A percentile compares a stretch with the other conserved stretches of the same genome.
Conservation (phyloP, 2,888 invertebrate species). For the Bombylius discolor region DNA sequence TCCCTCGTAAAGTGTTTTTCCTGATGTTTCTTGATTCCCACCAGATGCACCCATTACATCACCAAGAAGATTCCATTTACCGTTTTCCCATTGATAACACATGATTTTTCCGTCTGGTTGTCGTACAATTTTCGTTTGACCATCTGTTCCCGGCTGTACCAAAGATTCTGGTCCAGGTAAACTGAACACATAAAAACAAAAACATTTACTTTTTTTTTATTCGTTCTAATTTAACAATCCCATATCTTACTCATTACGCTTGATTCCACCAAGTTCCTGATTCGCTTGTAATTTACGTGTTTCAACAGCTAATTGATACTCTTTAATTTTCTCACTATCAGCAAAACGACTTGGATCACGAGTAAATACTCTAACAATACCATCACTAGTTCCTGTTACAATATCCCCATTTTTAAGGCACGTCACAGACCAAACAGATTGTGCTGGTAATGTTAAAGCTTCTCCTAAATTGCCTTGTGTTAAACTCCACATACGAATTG, state of each 20-base stretch:
- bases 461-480: slow-evolving; percentile 26
- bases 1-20: slow-evolving; percentile 72
- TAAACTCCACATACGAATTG: slow-evolving; percentile 63
- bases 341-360: slow-evolving; percentile 57
- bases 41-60: slow-evolving; percentile 73
- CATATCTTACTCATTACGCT: slow-evolving; percentile 60
- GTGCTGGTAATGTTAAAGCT: slow-evolving; percentile 50
- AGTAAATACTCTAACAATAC: slow-evolving; percentile 74
- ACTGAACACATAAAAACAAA: slow-evolving; percentile 32
- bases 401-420: slow-evolving; percentile 78
- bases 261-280: slow-evolving; percentile 70
- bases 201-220: not conserved
- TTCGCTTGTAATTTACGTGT: slow-evolving; percentile 46
- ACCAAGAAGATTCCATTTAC: slow-evolving; percentile 74
- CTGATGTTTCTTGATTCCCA: slow-evolving; percentile 48
- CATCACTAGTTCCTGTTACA: slow-evolving; percentile 80
- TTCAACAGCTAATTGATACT: slow-evolving; percentile 61
- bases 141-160: slow-evolving; percentile 62
- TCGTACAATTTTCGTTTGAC: slow-evolving; percentile 73
- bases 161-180: slow-evolving; percentile 71
- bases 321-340: slow-evolving; percentile 43
- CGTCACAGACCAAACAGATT: slow-evolving; percentile 80
- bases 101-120: slow-evolving; percentile 56
- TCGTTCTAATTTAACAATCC: not conserved
- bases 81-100: slow-evolving; percentile 64